Conservation (phyloP, 1,140 invertebrate genomes). For the Anastatus disparis region DNA sequence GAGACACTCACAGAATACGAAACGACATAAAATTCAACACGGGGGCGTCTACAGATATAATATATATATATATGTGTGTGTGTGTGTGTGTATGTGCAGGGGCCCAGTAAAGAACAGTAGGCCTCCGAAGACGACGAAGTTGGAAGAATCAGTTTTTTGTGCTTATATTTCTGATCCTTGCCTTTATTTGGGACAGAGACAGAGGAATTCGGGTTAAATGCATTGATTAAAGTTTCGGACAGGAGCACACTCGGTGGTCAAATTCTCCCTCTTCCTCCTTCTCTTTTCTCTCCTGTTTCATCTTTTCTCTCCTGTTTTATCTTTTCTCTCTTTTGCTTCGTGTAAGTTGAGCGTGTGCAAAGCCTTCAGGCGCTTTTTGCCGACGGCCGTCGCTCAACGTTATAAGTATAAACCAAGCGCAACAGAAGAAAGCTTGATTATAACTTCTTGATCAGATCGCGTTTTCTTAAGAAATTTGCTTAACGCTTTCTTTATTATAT, state of each 20-base stretch:
- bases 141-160: slow-evolving; percentile 56
- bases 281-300: too few relatives aligned
- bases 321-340: too few relatives aligned
- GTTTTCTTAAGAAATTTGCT: too few relatives aligned
- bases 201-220: slow-evolving; percentile 66
- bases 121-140: slow-evolving; percentile 40
- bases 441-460: too few relatives aligned
- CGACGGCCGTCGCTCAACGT: slow-evolving; percentile 49
- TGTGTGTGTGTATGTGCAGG: not conserved
- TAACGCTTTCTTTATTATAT: too few relatives aligned
- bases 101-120: not conserved
- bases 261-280: slow-evolving; percentile 58
- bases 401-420: too few relatives aligned
- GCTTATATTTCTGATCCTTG: slow-evolving; percentile 55
- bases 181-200: slow-evolving; percentile 65
- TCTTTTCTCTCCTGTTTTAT: too few relatives aligned
- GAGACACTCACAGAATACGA: slow-evolving; percentile 61
- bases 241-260: slow-evolving; percentile 62
- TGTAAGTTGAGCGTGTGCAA: not conserved
- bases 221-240: slow-evolving; percentile 66
- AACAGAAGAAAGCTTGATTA: too few relatives aligned
- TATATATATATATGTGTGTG: too few relatives aligned
- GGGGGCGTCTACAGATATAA: too few relatives aligned
- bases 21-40: slow-evolving; percentile 46
- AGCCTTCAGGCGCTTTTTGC: slow-evolving; percentile 32